Base-by-base conservation (phyloP, 2,113 vertebrate genomes). In the Corydoras sp. region DNA sequence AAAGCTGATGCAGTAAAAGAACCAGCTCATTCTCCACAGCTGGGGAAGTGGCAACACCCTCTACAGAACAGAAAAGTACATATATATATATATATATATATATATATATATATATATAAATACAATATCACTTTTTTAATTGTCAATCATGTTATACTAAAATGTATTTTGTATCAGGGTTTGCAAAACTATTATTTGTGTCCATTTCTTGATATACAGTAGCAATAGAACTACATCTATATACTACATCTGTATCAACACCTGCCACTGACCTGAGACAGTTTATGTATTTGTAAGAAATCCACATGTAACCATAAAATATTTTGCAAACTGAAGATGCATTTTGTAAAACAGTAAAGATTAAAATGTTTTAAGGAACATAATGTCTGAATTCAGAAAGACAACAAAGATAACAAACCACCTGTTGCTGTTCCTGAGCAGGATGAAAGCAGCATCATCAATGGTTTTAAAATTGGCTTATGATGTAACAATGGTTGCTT, bases 381-480 rank as follows among this genome's bases (percentile, higher is more conserved):
- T 66, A 15, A 7, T 55, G 53, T 15, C 15, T 67, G 65, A 43
- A 24, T 24, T 24, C 18, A 24, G 18, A 24, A 24, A 24, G 2
- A 24, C 18, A 24, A 24, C 18, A 24, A 24, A 24, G 18, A 24
- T 24, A 24, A 24, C 18, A 24, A 24, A 24, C 18, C 18, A 35
- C 65, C 51, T 5, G 65, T 67, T 0, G 80, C 50, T 0, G 83
- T 65, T 49, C 79, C 83, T 0, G 95, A 95, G 59, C 97, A 99
- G 63, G 96, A 92, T 24, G 95, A 97, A 73, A 99, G 85, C 81
- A 99, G 79, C 96, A 98, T 99, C 94, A 98, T 97, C 77, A 99
- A 89, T 48, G 97, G 95, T 65, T 92, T 90, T 79, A 99, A 82
- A 62, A 99, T 88, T 61, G 97, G 97, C 69, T 99, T 99, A 82